phyloP scores from a whole-genome alignment of 1,140 invertebrate genomes.

The Plodia interpunctella region DNA sequence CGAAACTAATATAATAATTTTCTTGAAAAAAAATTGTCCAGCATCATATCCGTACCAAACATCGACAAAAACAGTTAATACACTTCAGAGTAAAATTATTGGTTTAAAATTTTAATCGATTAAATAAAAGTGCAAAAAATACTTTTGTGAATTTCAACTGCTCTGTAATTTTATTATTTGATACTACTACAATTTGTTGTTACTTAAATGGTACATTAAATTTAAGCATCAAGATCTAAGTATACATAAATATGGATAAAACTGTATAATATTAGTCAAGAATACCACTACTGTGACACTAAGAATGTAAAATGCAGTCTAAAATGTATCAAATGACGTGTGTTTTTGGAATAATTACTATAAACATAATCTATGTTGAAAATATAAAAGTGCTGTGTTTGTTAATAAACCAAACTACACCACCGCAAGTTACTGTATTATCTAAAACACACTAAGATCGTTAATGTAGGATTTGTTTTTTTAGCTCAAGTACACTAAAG shows the following conservation, averaged over 20 bases:
- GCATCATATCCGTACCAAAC: conserved; percentile 4
- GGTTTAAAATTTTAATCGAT: conserved; percentile 1
- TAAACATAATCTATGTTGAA: neutral
- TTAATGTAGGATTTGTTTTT: neutral
- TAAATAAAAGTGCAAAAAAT: neutral
- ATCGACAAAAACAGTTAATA: neutral
- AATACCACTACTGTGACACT: conserved; percentile 1
- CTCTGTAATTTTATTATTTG: neutral
- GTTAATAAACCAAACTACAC: conserved; percentile 8
- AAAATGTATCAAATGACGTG: conserved; percentile 1
- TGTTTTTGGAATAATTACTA: neutral
- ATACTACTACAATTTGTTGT: neutral
- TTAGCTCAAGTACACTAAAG: conserved; percentile 32
- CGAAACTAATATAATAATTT: too few species aligned
- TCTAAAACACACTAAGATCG: neutral
- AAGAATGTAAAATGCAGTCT: conserved; percentile 5
- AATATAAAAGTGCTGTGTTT: neutral
- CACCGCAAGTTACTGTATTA: conserved; percentile 6
- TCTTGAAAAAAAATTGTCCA: neutral
- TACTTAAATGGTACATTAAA: neutral
- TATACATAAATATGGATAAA: neutral
- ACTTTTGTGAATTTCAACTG: conserved; percentile 3
- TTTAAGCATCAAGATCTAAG: neutral
- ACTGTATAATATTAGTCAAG: neutral
- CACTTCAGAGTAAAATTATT: conserved; percentile 3